Evolutionary conservation across 2,888 invertebrate genomes (phyloP), one percentile per base, ranked within the genome.

Genomic region (Tipula unca): DNA sequence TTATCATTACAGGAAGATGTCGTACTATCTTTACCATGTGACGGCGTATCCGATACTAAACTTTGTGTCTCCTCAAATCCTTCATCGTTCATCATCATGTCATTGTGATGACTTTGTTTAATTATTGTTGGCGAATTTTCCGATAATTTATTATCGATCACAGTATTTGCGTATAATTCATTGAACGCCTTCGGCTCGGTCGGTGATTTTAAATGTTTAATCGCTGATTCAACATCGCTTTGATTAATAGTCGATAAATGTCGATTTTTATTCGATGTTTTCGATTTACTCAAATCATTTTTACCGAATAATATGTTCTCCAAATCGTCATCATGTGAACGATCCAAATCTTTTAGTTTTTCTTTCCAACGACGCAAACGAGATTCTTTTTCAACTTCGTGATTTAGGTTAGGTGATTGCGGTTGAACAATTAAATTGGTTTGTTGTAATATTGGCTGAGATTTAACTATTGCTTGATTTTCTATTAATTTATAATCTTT

Each of bases 61-160:
- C 96, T 96, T 89, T 96, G 96, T 0, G 96, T 96, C 91, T 97
- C 97, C 89, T 97, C 97, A 89, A 97, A 97, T 8, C 97, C 97
- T 92, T 97, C 97, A 89, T 97, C 97, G 88, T 96, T 95, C 83
- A 95, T 90, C 8, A 69, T 69, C 88, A n/a, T n/a, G n/a, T 97
- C 96, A 87, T 94, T 69, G 86, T 89, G 90, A 86, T 90, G 89
- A 39, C 3, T 85, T 69, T 69, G 69, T 25, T 69, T 69, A 25
- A 25, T 69, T 10, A 25, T 69, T 0, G 89, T 83, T 88, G 5
- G 89, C 17, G 83, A 17, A 17, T 17, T 35, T 2, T 35, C 35
- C 6, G n/a, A 17, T 29, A 83, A 17, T 32, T 83, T 83, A 83
- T 17, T 83, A 83, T 83, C 83, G 32, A 32, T 32, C 29, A 29